phyloP scores from a whole-genome alignment of 2,797 vertebrate genomes.

The Euthynnus affinis region DNA sequence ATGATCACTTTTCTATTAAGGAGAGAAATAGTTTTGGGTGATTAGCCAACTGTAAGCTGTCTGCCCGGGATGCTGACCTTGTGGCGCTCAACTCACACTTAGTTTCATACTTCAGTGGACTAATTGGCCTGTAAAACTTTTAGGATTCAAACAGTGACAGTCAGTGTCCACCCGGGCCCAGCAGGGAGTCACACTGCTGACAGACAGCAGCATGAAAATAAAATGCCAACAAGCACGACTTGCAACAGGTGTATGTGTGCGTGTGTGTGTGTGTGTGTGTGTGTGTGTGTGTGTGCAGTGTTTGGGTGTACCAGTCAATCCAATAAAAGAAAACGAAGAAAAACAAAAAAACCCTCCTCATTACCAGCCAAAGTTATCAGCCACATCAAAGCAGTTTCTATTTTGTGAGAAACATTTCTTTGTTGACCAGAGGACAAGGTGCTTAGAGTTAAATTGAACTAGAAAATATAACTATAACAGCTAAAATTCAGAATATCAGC shows the following conservation, averaged over 20 bases:
- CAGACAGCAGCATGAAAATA: conserved; percentile 26
- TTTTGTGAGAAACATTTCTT: neutral
- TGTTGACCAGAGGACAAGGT: conserved; percentile 2
- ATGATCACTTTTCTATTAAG: conserved; percentile 52
- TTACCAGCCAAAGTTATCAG: neutral
- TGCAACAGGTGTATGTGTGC: conserved; percentile 1
- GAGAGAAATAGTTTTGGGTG: conserved; percentile 52
- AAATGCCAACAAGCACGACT: conserved; percentile 16
- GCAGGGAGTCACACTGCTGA: conserved; percentile 16
- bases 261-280: conserved; percentile 1
- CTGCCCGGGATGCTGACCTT: conserved; percentile 55
- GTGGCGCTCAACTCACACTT: conserved; percentile 25
- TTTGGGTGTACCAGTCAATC: neutral
- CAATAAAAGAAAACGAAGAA: neutral
- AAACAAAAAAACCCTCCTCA: neutral
- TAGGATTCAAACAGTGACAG: conserved; percentile 54
- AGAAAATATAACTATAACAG: neutral
- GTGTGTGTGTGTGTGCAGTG: neutral
- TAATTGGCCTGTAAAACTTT: conserved; percentile 71
- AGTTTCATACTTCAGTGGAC: conserved; percentile 59
- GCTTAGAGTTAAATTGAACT: neutral
- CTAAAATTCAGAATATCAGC: neutral
- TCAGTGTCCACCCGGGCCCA: conserved; percentile 39
- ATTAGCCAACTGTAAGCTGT: conserved; percentile 65
- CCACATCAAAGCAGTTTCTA: neutral